These are phyloP conservation scores for Anthrax anthrax DNA, from an alignment of 2,888 invertebrate genomes.

Conservation along the genomic window DNA sequence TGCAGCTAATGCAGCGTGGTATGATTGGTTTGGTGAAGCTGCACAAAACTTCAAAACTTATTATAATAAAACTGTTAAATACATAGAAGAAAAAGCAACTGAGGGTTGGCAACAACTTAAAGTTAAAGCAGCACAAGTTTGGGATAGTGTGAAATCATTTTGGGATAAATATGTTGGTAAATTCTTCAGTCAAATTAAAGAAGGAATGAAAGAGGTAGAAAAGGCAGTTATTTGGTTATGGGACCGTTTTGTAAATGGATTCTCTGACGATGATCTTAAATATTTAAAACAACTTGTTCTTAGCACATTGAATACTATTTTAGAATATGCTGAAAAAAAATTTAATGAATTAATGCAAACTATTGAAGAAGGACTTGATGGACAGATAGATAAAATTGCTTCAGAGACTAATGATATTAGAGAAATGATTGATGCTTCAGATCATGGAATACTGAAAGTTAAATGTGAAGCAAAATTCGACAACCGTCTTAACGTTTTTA, in stretches of 20 bases:
- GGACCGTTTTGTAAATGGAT: background rate
- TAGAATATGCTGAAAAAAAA: background rate
- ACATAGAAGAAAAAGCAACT: background rate
- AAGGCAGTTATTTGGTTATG: background rate
- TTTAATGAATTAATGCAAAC: background rate
- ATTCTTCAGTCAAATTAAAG: background rate
- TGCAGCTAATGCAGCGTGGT: background rate
- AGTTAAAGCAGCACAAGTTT: background rate
- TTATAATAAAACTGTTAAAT: background rate
- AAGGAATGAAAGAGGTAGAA: background rate
- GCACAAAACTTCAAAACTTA: background rate
- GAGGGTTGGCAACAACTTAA: background rate
- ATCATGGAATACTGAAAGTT: background rate
- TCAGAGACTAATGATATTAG: background rate
- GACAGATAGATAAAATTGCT: background rate
- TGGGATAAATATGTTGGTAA: background rate
- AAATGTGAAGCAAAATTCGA: background rate
- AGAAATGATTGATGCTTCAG: background rate
- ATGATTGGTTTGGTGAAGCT: background rate
- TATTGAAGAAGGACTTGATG: background rate
- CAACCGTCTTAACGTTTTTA: background rate
- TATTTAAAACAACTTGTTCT: background rate
- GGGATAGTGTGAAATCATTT: background rate
- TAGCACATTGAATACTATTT: background rate
- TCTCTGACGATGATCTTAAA: background rate